Conservation (phyloP, 1,140 invertebrate species). For the Chironomus tepperi region DNA sequence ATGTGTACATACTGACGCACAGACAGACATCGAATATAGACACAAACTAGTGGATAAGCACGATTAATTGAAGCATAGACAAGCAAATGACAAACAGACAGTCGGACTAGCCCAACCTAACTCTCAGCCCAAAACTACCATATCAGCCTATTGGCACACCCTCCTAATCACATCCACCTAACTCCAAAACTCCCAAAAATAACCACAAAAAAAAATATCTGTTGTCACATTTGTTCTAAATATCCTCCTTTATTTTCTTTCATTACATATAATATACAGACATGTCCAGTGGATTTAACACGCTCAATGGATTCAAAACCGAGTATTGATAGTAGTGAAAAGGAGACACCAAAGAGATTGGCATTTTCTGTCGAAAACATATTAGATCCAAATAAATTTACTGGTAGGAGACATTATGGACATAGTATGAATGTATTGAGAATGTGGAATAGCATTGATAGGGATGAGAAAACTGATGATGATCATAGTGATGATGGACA, state of each 20-base stretch:
- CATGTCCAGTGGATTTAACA: conserved; percentile 39
- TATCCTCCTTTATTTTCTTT: not conserved
- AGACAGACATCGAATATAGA: too few species aligned
- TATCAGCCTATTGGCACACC: too few species aligned
- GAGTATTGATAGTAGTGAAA: conserved; percentile 32
- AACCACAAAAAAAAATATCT: not conserved
- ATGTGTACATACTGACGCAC: too few species aligned
- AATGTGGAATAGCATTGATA: conserved; percentile 41
- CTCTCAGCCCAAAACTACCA: too few species aligned
- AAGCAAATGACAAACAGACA: too few species aligned
- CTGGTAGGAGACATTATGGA: conserved; percentile 45
- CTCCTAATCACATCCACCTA: too few species aligned
- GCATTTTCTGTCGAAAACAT: conserved; percentile 89
- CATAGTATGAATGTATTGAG: conserved; percentile 38
- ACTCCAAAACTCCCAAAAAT: too few species aligned
- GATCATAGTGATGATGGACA: conserved; percentile 40
- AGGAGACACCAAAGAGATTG: conserved; percentile 43
- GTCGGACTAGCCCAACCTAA: too few species aligned
- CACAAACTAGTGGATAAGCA: too few species aligned
- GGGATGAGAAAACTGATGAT: conserved; percentile 42
- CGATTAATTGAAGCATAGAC: too few species aligned
- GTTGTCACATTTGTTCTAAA: not conserved
- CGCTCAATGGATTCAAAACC: conserved; percentile 34
- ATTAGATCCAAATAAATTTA: conserved; percentile 82
- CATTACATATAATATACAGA: conserved; percentile 29